Conservation (phyloP, 2,797 vertebrate species). For the Gadopsis marmoratus region DNA sequence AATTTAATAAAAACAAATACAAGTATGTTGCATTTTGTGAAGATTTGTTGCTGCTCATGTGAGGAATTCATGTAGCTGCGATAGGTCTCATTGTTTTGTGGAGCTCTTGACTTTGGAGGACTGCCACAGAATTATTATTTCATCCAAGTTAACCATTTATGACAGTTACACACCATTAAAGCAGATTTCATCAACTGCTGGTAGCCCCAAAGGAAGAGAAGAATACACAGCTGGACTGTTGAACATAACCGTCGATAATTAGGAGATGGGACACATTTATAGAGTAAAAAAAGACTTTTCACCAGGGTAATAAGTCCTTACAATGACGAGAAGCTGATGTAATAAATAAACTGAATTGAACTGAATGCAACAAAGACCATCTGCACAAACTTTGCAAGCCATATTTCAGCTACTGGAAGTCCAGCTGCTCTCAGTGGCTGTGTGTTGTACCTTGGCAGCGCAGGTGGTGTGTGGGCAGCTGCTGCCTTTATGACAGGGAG, state of each 20-base stretch:
- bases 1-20: no score
- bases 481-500: conserved; percentile 90
- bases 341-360: no score
- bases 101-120: conserved; percentile 26
- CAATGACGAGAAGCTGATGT: not conserved
- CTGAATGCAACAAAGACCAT: conserved; percentile 36
- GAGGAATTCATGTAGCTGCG: conserved; percentile 38
- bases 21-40: conserved; percentile 1
- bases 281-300: conserved; percentile 9
- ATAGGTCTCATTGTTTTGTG: conserved; percentile 35
- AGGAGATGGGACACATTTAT: conserved; percentile 21
- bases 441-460: conserved; percentile 88
- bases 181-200: conserved; percentile 17
- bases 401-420: conserved; percentile 22
- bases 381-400: conserved; percentile 40
- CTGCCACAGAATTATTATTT: conserved; percentile 39
- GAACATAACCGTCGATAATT: conserved; percentile 13
- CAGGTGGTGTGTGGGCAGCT: conserved; percentile 90
- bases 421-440: conserved; percentile 41
- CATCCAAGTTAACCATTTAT: conserved; percentile 35
- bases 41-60: not conserved
- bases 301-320: conserved; percentile 16
- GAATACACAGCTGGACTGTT: conserved; percentile 4
- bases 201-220: conserved; percentile 14
- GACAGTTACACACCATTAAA: conserved; percentile 16